A percentile compares a stretch with the other conserved stretches of the same genome.
These are phyloP conservation scores for Acleris emargana DNA, from an alignment of 2,888 invertebrate species.

Conservation along the genomic window DNA sequence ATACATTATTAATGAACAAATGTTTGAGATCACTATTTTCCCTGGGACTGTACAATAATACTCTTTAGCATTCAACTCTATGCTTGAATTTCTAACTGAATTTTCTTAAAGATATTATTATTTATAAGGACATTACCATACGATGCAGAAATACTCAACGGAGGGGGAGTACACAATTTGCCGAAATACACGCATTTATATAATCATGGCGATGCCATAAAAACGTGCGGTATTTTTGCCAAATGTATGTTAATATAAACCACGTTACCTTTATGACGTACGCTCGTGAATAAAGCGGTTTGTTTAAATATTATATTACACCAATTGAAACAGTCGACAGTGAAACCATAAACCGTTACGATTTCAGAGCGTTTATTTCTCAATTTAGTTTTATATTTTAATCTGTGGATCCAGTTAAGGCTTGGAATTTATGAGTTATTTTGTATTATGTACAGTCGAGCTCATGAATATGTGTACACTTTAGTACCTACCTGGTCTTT, in stretches of 20 bases:
- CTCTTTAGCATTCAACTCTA: neutral
- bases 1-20: too few relatives aligned
- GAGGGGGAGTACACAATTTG: constrained; percentile 24
- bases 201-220: constrained; percentile 29
- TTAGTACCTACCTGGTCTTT: too few relatives aligned
- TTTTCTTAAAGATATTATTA: neutral
- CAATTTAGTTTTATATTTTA: constrained; percentile 5
- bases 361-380: constrained; percentile 21
- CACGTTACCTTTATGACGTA: constrained; percentile 25
- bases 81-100: neutral
- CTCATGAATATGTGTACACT: too few relatives aligned
- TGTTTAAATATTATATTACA: constrained; percentile 20
- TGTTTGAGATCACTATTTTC: too few relatives aligned
- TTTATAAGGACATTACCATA: constrained; percentile 21
- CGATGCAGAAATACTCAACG: neutral
- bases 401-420: neutral
- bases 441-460: too few relatives aligned
- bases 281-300: constrained; percentile 18
- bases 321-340: constrained; percentile 23
- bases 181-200: constrained; percentile 30
- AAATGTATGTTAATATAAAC: constrained; percentile 30
- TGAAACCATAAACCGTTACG: constrained; percentile 18
- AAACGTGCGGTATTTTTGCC: constrained; percentile 9
- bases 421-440: constrained; percentile 3
- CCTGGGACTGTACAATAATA: too few relatives aligned